A percentile compares a stretch with the other conserved stretches of the same genome.
Evolutionary conservation across 2,797 vertebrate genomes (phyloP).

Genomic region (Catharus ustulatus): DNA sequence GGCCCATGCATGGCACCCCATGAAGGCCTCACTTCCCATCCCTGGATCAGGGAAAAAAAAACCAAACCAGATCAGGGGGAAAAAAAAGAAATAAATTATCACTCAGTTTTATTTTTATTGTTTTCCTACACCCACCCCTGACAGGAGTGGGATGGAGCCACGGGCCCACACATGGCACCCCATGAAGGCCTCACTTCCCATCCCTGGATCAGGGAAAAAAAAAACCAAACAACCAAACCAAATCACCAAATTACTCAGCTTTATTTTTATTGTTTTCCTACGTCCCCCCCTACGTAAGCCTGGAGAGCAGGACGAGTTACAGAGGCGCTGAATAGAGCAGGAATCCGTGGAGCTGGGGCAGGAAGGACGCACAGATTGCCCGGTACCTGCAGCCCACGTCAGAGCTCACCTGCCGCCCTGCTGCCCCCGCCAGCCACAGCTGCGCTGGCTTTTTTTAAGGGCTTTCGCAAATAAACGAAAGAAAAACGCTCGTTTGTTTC

Average conservation of each 20-base stretch:
- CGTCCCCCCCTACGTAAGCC: not conserved
- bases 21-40: too few species aligned
- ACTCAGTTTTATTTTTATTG: not conserved
- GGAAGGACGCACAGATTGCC: not conserved
- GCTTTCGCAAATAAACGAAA: constrained; percentile 23
- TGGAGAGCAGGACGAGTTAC: not conserved
- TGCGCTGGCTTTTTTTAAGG: not conserved
- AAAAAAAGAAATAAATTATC: not conserved
- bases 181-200: too few species aligned
- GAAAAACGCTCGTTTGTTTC: constrained; percentile 25
- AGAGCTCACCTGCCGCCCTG: constrained; percentile 13
- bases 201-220: too few species aligned
- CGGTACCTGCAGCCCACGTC: not conserved
- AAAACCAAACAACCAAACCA: too few species aligned
- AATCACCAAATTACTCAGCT: not conserved
- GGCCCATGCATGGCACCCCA: too few species aligned
- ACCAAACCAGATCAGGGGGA: too few species aligned
- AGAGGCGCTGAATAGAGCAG: not conserved
- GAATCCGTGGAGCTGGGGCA: not conserved
- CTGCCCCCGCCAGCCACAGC: not conserved
- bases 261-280: not conserved
- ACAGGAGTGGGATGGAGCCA: too few species aligned
- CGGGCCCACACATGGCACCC: too few species aligned
- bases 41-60: too few species aligned
- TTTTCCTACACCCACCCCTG: not conserved